These are phyloP conservation scores for Cotesia vestalis DNA, from an alignment of 1,140 invertebrate genomes.

Conservation along the genomic window DNA sequence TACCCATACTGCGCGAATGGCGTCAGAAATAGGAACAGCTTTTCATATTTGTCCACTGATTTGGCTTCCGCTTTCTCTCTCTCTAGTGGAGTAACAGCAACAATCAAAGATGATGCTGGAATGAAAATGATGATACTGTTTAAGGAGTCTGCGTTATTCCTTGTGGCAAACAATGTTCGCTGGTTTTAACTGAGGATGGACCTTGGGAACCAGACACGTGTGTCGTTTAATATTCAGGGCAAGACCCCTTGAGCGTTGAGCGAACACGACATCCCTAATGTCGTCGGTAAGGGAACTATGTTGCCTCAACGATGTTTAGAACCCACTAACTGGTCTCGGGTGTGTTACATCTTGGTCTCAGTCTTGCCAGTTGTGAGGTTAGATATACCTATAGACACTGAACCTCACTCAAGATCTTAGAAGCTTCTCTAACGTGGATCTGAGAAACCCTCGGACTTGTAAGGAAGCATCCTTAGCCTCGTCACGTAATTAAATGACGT, in stretches of 20 bases:
- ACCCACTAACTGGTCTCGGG: slow-evolving; percentile 13
- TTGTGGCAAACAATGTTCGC: neutral
- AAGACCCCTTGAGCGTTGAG: slow-evolving; percentile 46
- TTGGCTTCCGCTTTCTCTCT: too few species aligned
- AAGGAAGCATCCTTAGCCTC: slow-evolving; percentile 42
- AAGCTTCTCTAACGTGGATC: neutral
- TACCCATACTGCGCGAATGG: slow-evolving; percentile 22
- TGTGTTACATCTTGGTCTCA: slow-evolving; percentile 37
- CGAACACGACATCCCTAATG: slow-evolving; percentile 50
- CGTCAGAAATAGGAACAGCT: slow-evolving; percentile 4
- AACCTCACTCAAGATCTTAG: neutral
- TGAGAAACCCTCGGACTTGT: slow-evolving; percentile 20
- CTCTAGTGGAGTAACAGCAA: too few species aligned
- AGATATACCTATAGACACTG: neutral
- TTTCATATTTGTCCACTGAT: neutral
- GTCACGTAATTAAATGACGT: slow-evolving; percentile 62
- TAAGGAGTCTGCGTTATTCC: too few species aligned
- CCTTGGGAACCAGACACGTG: slow-evolving; percentile 10
- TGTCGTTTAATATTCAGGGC: slow-evolving; percentile 63
- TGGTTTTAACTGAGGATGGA: neutral
- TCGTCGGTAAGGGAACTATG: slow-evolving; percentile 32
- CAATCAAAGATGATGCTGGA: too few species aligned
- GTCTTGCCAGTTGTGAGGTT: slow-evolving; percentile 29
- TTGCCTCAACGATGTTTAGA: slow-evolving; percentile 29
- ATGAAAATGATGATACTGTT: too few species aligned